A percentile compares a stretch with the other conserved stretches of the same genome.
Conservation (phyloP, 1,140 invertebrate genomes). For the Pogonognathellus flavescens region DNA sequence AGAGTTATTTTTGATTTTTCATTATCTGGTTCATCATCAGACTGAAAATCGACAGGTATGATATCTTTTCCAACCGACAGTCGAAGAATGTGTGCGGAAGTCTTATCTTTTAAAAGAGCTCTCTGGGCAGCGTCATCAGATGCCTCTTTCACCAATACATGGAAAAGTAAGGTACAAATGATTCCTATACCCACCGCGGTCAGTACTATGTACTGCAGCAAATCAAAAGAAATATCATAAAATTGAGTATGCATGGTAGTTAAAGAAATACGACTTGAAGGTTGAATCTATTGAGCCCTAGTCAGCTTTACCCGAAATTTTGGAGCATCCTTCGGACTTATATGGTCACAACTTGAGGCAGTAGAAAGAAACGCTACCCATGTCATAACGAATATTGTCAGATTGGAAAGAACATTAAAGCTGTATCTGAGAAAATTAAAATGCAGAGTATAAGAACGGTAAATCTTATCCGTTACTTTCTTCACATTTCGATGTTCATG, state of each 20-base stretch:
- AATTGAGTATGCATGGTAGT: background rate
- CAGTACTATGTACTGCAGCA: constrained; percentile 79
- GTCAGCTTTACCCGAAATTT: constrained; percentile 76
- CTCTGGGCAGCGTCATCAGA: constrained; percentile 11
- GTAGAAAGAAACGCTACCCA: constrained; percentile 68
- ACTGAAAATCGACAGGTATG: no score
- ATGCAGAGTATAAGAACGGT: background rate
- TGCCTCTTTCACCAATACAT: constrained; percentile 74
- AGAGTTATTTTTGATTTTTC: background rate
- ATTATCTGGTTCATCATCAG: background rate
- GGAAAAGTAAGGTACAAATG: constrained; percentile 82
- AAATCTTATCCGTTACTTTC: no score
- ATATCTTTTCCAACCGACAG: background rate
- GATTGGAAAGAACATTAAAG: constrained; percentile 81
- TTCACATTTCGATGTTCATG: no score
- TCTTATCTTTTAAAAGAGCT: background rate
- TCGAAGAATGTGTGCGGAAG: background rate
- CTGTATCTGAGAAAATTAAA: constrained; percentile 74
- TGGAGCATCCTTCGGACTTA: constrained; percentile 78
- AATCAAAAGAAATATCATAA: constrained; percentile 35
- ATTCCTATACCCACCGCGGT: constrained; percentile 80
- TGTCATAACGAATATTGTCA: constrained; percentile 78
- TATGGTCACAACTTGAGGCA: constrained; percentile 68
- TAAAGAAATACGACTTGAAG: background rate
- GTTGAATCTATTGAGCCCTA: constrained; percentile 5